Evolutionary conservation across 2,113 vertebrate species (phyloP).

Genomic region (Urocitellus parryii): DNA sequence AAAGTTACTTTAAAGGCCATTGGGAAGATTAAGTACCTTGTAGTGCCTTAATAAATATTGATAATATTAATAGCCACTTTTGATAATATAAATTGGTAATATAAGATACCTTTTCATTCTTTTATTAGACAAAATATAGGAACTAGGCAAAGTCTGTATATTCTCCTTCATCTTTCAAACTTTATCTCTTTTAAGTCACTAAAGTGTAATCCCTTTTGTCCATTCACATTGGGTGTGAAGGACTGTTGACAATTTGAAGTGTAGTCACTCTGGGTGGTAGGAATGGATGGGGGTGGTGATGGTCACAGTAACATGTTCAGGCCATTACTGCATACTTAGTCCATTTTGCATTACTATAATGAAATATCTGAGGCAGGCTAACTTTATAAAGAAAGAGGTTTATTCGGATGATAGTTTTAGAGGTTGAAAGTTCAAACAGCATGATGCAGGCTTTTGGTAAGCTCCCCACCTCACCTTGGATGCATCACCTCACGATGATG

Average conservation of each 20-base stretch:
- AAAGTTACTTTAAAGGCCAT: not conserved
- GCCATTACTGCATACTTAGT: not conserved
- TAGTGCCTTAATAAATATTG: constrained; percentile 16
- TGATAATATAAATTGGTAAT: no score
- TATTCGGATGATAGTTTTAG: not conserved
- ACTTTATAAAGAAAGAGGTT: not conserved
- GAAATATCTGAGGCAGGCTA: not conserved
- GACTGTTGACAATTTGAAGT: not conserved
- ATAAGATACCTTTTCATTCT: not conserved
- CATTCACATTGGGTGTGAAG: not conserved
- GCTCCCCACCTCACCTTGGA: not conserved
- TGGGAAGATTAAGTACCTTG: not conserved
- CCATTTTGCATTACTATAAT: not conserved
- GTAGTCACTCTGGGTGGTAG: not conserved
- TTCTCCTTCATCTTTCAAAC: not conserved
- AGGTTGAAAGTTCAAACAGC: not conserved
- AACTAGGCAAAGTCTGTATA: not conserved
- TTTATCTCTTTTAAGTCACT: not conserved
- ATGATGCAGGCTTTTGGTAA: not conserved
- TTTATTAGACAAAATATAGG: constrained; percentile 19
- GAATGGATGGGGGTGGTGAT: not conserved
- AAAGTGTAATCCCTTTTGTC: not conserved
- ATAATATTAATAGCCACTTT: not conserved
- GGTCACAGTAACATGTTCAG: not conserved
- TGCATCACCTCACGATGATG: not conserved